These are phyloP conservation scores for Apodemia duryi DNA, from an alignment of 2,888 invertebrate genomes.

Conservation along the genomic window DNA sequence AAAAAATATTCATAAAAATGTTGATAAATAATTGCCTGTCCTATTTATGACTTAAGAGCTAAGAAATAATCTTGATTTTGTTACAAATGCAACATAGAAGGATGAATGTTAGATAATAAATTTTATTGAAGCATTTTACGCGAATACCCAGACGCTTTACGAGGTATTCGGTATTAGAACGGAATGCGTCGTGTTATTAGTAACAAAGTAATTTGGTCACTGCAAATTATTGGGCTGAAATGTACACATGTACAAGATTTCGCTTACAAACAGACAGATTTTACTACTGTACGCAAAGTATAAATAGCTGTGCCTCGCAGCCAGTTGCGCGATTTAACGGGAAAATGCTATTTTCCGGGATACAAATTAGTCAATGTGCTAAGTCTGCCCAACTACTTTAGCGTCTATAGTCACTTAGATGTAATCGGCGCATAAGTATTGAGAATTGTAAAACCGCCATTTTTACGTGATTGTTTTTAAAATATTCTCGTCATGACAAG, in stretches of 20 bases:
- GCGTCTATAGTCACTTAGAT: too few relatives aligned
- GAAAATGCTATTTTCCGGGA: too few relatives aligned
- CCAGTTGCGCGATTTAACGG: background rate
- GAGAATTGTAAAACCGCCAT: too few relatives aligned
- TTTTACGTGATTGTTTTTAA: too few relatives aligned
- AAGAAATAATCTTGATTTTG: slow-evolving; percentile 6
- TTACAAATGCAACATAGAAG: slow-evolving; percentile 4
- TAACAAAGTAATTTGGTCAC: slow-evolving; percentile 42
- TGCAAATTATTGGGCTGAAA: slow-evolving; percentile 17
- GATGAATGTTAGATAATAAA: slow-evolving; percentile 44
- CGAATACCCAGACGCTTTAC: slow-evolving; percentile 66
- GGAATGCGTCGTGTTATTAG: slow-evolving; percentile 47
- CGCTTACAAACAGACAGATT: background rate
- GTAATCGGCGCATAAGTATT: too few relatives aligned
- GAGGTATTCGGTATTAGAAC: slow-evolving; percentile 63
- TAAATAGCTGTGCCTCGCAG: background rate
- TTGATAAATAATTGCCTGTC: slow-evolving; percentile 11
- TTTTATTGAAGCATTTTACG: slow-evolving; percentile 59
- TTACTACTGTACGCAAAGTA: background rate
- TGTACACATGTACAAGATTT: background rate
- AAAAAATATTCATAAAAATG: background rate
- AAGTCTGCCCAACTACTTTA: too few relatives aligned
- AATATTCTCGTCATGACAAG: too few relatives aligned
- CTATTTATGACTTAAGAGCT: slow-evolving; percentile 1
- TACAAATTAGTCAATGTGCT: too few relatives aligned